phyloP scores from a whole-genome alignment of 2,797 vertebrate species.

The Denticeps clupeoides region DNA sequence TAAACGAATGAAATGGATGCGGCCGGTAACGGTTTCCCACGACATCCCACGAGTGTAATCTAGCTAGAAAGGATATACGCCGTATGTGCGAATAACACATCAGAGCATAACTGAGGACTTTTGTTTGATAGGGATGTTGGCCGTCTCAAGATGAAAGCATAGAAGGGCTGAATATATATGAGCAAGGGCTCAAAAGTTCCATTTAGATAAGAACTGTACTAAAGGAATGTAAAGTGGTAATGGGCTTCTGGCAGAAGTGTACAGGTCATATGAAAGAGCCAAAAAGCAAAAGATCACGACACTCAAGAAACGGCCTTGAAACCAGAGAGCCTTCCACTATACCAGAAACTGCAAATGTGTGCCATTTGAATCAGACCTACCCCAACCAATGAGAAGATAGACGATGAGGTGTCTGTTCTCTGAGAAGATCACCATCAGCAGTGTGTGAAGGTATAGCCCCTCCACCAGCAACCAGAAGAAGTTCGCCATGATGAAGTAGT shows the following conservation, averaged over 20 bases:
- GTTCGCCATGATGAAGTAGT: slow-evolving; percentile 87
- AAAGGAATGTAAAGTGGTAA: background rate
- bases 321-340: too few species aligned
- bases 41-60: slow-evolving; percentile 3
- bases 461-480: slow-evolving; percentile 94
- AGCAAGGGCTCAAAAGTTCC: background rate
- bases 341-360: too few species aligned
- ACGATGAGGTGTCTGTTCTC: slow-evolving; percentile 60
- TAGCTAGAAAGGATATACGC: slow-evolving; percentile 14
- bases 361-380: slow-evolving; percentile 48
- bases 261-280: background rate
- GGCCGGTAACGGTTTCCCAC: too few species aligned
- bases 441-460: slow-evolving; percentile 81
- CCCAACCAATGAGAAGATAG: slow-evolving; percentile 75
- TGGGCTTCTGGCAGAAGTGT: background rate
- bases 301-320: background rate
- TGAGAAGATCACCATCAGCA: slow-evolving; percentile 71
- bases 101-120: too few species aligned
- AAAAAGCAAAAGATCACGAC: background rate
- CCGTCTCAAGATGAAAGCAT: too few species aligned
- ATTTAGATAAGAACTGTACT: slow-evolving; percentile 1
- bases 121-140: too few species aligned
- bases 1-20: too few species aligned
- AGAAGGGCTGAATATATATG: background rate
- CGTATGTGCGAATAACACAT: too few species aligned